Conservation (phyloP, 1,140 invertebrate genomes). For the Lepidurus apus region DNA sequence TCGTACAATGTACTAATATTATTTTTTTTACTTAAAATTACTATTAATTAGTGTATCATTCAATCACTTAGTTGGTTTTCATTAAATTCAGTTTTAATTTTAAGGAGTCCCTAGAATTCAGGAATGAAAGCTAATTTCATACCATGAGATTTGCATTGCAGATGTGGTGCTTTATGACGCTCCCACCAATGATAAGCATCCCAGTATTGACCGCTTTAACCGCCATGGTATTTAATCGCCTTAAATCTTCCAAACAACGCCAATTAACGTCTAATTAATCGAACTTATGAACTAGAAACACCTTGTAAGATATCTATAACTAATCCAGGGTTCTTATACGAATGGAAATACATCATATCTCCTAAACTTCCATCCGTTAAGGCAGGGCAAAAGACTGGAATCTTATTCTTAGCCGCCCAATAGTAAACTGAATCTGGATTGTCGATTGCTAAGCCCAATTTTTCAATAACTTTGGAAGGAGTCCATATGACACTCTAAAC, state of each 20-base stretch:
- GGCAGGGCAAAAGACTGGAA: slow-evolving; percentile 96
- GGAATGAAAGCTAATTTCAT: slow-evolving; percentile 36
- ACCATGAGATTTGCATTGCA: slow-evolving; percentile 96
- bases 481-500: slow-evolving; percentile 64
- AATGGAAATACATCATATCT: slow-evolving; percentile 99
- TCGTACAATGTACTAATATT: too few species aligned
- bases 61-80: too few species aligned
- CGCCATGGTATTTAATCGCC: slow-evolving; percentile 87
- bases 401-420: slow-evolving; percentile 96
- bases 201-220: slow-evolving; percentile 87
- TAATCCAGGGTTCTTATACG: slow-evolving; percentile 84
- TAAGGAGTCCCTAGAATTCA: slow-evolving; percentile 57
- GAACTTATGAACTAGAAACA: too few species aligned
- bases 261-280: slow-evolving; percentile 23
- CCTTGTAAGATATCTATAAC: slow-evolving; percentile 88
- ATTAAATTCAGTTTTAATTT: not conserved
- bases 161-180: slow-evolving; percentile 98
- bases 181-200: slow-evolving; percentile 96
- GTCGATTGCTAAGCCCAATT: slow-evolving; percentile 84
- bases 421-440: slow-evolving; percentile 92
- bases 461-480: slow-evolving; percentile 79
- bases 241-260: slow-evolving; percentile 61
- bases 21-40: too few species aligned
- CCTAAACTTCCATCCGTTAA: slow-evolving; percentile 97
- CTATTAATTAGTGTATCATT: too few species aligned